Percentiles rank a stretch among this genome's conserved stretches.
Evolutionary conservation across 2,888 invertebrate species (phyloP).

Genomic region (Selenia dentaria): DNA sequence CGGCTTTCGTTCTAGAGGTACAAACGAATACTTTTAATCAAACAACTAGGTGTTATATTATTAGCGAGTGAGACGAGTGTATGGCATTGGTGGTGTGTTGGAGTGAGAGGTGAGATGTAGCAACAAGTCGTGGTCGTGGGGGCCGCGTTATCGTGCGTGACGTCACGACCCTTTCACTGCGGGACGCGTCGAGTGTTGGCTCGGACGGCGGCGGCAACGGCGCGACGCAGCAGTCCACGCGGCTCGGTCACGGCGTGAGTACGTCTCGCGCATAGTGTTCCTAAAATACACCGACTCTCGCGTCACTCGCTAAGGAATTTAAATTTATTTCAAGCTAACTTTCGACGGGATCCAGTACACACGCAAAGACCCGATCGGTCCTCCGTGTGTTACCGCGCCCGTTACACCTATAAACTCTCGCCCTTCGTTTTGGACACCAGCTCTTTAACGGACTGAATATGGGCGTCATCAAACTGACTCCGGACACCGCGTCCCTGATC

Average conservation of each 20-base stretch:
- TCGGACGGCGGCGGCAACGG: slow-evolving; percentile 38
- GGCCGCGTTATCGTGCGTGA: slow-evolving; percentile 78
- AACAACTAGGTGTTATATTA: slow-evolving; percentile 58
- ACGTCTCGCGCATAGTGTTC: slow-evolving; percentile 72
- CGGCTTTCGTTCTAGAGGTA: slow-evolving; percentile 43
- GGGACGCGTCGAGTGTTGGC: slow-evolving; percentile 45
- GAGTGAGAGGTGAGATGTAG: slow-evolving; percentile 62
- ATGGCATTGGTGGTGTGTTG: slow-evolving; percentile 38
- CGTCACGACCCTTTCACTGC: slow-evolving; percentile 85
- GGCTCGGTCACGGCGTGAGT: slow-evolving; percentile 80
- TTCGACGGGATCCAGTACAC: slow-evolving; percentile 48
- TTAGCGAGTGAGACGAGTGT: slow-evolving; percentile 61
- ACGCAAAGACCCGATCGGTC: slow-evolving; percentile 65
- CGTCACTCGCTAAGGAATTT: slow-evolving; percentile 54
- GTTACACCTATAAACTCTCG: slow-evolving; percentile 3
- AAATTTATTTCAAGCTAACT: slow-evolving; percentile 49
- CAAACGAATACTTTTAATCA: slow-evolving; percentile 55
- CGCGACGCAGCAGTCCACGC: slow-evolving; percentile 70
- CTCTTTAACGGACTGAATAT: slow-evolving; percentile 42
- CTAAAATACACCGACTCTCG: slow-evolving; percentile 63
- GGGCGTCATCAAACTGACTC: slow-evolving; percentile 78
- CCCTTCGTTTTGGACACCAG: slow-evolving; percentile 14
- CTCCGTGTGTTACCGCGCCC: slow-evolving; percentile 57
- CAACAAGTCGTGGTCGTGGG: slow-evolving; percentile 69
- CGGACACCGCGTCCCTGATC: slow-evolving; percentile 73